Evolutionary conservation across 2,113 vertebrate genomes (phyloP).

Genomic region (Athene cunicularia): DNA sequence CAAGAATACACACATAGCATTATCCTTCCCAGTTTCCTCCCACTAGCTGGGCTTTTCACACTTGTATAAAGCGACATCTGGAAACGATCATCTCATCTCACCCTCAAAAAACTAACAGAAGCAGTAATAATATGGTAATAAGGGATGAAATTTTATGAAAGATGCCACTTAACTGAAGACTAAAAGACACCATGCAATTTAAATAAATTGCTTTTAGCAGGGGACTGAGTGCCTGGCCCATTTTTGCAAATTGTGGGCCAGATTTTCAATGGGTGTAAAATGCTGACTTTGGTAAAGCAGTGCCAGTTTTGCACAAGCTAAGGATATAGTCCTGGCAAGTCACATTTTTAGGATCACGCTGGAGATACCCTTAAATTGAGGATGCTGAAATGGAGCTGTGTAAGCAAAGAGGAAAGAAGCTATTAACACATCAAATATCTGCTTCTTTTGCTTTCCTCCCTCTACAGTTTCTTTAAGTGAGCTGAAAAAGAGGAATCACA

Average conservation of each 20-base stretch:
- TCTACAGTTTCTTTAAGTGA: background rate
- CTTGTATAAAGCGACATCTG: conserved; percentile 34
- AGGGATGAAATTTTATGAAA: conserved; percentile 17
- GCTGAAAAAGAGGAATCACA: background rate
- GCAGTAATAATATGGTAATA: conserved; percentile 47
- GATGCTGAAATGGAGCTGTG: background rate
- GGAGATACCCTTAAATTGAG: background rate
- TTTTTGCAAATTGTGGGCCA: background rate
- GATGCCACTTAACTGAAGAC: conserved; percentile 50
- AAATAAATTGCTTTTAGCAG: conserved; percentile 41
- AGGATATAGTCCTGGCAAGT: background rate
- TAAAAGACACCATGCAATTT: conserved; percentile 50
- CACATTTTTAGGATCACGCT: background rate
- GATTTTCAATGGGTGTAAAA: background rate
- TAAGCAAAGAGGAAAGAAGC: background rate
- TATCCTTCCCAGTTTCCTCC: background rate
- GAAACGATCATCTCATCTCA: conserved; percentile 23
- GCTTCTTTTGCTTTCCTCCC: background rate
- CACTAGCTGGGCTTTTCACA: background rate
- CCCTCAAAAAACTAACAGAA: background rate
- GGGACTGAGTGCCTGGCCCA: background rate
- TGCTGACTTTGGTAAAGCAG: background rate
- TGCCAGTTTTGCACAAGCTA: background rate
- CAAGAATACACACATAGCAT: background rate
- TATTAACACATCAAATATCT: background rate